phyloP scores from a whole-genome alignment of 2,113 vertebrate genomes.

The Bolborhynchus lineola region DNA sequence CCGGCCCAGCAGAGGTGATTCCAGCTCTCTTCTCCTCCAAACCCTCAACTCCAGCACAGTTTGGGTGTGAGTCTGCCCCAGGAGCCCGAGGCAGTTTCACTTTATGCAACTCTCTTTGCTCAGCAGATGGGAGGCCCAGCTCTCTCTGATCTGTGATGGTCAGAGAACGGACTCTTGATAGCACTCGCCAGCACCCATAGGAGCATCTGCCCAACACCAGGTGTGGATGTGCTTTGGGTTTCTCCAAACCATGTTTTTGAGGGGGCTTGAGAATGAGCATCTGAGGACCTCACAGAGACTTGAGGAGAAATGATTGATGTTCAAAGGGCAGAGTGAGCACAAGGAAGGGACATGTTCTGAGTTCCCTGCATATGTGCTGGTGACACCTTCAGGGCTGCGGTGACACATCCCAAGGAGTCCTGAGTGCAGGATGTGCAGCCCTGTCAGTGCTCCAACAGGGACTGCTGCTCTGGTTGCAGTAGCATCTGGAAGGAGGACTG shows the following conservation, averaged over 20 bases:
- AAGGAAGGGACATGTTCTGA: background rate
- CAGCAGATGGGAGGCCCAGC: slow-evolving; percentile 41
- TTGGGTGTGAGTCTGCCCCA: slow-evolving; percentile 30
- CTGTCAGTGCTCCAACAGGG: background rate
- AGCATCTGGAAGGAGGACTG: background rate
- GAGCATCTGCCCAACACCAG: background rate
- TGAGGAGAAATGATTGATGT: background rate
- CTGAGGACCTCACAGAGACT: background rate
- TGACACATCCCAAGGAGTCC: background rate
- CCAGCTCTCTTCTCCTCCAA: background rate
- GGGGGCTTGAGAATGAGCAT: background rate
- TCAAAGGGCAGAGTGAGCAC: background rate
- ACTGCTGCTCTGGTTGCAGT: background rate
- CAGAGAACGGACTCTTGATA: background rate
- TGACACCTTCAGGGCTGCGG: background rate
- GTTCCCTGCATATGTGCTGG: background rate
- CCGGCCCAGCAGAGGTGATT: too few species aligned
- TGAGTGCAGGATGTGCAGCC: background rate
- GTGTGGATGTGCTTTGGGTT: background rate
- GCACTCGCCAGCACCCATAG: background rate
- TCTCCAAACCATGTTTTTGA: background rate
- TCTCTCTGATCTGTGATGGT: slow-evolving; percentile 32
- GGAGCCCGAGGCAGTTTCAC: slow-evolving; percentile 17
- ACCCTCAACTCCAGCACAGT: slow-evolving; percentile 3
- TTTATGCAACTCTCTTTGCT: slow-evolving; percentile 64